Base-by-base conservation (phyloP, 1,140 invertebrate genomes). In the Stenopsyche tienmushanensis region DNA sequence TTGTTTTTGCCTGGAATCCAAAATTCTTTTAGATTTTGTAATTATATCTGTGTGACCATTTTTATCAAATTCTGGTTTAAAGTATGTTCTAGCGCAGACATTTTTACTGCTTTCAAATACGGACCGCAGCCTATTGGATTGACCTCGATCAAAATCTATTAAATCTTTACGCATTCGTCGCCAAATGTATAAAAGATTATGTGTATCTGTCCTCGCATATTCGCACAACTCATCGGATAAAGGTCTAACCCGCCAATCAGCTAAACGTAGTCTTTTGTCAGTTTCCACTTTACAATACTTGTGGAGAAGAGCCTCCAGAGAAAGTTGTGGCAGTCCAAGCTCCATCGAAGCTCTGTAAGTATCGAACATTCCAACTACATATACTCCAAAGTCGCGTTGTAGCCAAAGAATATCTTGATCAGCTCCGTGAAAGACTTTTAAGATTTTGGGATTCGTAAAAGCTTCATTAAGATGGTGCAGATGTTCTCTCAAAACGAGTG, bases 361-460 rank as follows among this genome's bases (percentile, higher is more conserved):
- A 75, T 99, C 97, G 77, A 99, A 98, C 87, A 99, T 89, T 72
- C 98, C 97, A 0, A 99, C 95, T 15, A 99, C 76, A 74, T 99
- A 99, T 0, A 99, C 71, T 0, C 93, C 92, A 59, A 99, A 88
- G 82, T 99, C 97, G 47, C 93, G 83, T 76, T 99, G 97, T 18
- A 99, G 79, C 97, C 97, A 99, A 18, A 88, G 78, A 26, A 99
- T 85, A 76, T 99, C 97, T 45, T 73, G 82, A 62, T 95, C 88
- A 0, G 93, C 91, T 39, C 97, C 97, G 76, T 99, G 97, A 71
- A 99, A 91, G 1, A 99, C 84, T 82, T 99, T 99, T 0, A 98
- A 72, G 72, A 98, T 90, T 26, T 84, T 87, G 1, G 94, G 91
- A 73, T 98, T 87, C 0, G 97, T 96, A 67, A 99, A 96, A 9